Evolutionary conservation across 2,113 vertebrate species (phyloP), one percentile per base, ranked within the genome.

Genomic region (Nannospalax galili): DNA sequence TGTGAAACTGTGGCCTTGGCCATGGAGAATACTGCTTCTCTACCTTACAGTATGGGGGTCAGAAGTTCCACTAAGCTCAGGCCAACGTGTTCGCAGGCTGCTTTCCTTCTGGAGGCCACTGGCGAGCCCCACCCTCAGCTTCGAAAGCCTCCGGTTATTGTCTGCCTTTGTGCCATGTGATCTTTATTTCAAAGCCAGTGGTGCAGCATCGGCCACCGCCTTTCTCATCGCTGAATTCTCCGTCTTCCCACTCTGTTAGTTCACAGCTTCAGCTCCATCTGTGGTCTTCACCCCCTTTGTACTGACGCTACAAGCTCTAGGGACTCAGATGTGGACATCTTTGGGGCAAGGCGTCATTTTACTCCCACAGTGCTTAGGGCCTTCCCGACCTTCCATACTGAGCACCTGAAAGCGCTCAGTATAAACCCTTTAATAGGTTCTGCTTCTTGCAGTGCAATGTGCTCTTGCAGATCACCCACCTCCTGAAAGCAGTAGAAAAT

Each of bases 201-300:
- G 22, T 4, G 0, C 6, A 8, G 7, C n/a, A 7, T 10, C 65
- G 48, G 1, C 26, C 35, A 5, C 64, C 56, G 0, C 12, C 60
- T 32, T n/a, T 64, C 12, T 22, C 14, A 7, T 42, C 42, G n/a
- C 26, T 2, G 80, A 14, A 9, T 32, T 7, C 28, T 32, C 16
- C 3, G 12, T 40, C 11, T 35, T 48, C 22, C 7, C 40, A 8
- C 35, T 17, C 30, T 19, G 45, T 32, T 62, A 79, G 16, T 58
- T 67, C 7, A 28, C 26, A 35, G 22, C n/a, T 9, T 20, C 19
- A 14, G 17, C 62, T 81, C 24, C 10, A 22, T 45, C 56, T 40
- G 4, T 11, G 30, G 14, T 11, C 5, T 28, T 58, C 17, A 62
- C n/a, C 28, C 45, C 11, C 16, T 22, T 60, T 30, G 58, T 40